Evolutionary conservation across 2,113 vertebrate species (phyloP), one percentile per base, ranked within the genome.

Genomic region (Astatotilapia flaviijosephi): DNA sequence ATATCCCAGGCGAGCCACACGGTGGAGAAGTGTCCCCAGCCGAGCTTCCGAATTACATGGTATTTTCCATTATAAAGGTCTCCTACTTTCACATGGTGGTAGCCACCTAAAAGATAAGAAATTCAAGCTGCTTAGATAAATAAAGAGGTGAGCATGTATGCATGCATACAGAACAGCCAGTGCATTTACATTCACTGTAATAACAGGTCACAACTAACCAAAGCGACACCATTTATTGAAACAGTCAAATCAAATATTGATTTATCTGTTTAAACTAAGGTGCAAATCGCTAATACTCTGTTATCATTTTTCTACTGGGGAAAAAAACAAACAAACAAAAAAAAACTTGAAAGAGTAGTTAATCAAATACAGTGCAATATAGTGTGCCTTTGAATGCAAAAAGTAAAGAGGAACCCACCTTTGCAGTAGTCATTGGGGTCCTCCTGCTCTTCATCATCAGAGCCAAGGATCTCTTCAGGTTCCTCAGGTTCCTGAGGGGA

Each of bases 11-110:
- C 98, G 28, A 99, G 96, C 99, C 99, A 99, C 81, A 99, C 99
- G 4, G 98, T 99, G 80, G 99, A 99, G 94, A 99, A 99, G 95
- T 99, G 98, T 70, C 99, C 98, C 99, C 99, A 99, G 93, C 99
- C 99, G 60, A 99, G 96, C 92, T 99, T 99, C 60, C 98, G 97
- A 92, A 99, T 99, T 10, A 99, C 98, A 5, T 99, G 99, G 87
- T 99, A 99, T 89, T 98, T 97, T 6, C 98, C 98, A 42, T 98
- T 99, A 85, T 98, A 99, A 15, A 99, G 97, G 94, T 99, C 99
- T 83, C 99, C 99, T 23, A 99, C 99, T 96, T 99, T 99, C 88
- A 99, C 98, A 12, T 98, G 98, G 94, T 99, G 98, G 88, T 99
- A 99, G 53, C 98, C 98, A 88, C 98, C 98, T 99, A 75, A 45